These are phyloP conservation scores for Clepsis dumicolana DNA, from an alignment of 2,888 invertebrate species.

Conservation along the genomic window DNA sequence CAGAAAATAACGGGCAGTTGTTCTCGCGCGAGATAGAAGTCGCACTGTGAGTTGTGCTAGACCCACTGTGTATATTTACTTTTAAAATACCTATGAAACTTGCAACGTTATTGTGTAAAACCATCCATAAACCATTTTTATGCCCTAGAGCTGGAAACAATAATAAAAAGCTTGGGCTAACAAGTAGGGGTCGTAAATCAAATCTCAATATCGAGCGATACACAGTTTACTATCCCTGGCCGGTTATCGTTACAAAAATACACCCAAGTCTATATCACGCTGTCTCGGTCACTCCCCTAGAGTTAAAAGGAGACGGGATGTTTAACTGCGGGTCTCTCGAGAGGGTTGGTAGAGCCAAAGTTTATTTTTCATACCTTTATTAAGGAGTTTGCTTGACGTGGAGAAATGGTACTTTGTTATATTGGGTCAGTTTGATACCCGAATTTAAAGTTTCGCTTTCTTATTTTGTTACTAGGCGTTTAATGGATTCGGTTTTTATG, in stretches of 20 bases:
- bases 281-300: background rate
- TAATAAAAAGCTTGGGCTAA: conserved; percentile 23
- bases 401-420: conserved; percentile 37
- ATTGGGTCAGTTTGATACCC: conserved; percentile 11
- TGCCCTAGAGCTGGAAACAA: conserved; percentile 24
- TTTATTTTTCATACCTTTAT: conserved; percentile 38
- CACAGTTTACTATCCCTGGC: conserved; percentile 34
- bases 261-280: conserved; percentile 2
- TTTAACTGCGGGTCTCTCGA: too few species aligned
- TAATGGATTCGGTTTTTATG: background rate
- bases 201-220: conserved; percentile 41
- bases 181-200: conserved; percentile 41
- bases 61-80: background rate
- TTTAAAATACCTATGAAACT: too few species aligned
- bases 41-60: too few species aligned
- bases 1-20: too few species aligned
- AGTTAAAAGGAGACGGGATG: conserved; percentile 24
- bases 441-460: conserved; percentile 6
- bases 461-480: background rate
- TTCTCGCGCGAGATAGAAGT: too few species aligned
- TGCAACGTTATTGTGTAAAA: background rate
- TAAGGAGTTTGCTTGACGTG: conserved; percentile 33
- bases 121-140: conserved; percentile 14
- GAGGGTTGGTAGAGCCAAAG: conserved; percentile 4
- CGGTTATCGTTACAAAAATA: conserved; percentile 13